Evolutionary conservation across 2,888 invertebrate species (phyloP).

Genomic region (Drosophila macrothrix): DNA sequence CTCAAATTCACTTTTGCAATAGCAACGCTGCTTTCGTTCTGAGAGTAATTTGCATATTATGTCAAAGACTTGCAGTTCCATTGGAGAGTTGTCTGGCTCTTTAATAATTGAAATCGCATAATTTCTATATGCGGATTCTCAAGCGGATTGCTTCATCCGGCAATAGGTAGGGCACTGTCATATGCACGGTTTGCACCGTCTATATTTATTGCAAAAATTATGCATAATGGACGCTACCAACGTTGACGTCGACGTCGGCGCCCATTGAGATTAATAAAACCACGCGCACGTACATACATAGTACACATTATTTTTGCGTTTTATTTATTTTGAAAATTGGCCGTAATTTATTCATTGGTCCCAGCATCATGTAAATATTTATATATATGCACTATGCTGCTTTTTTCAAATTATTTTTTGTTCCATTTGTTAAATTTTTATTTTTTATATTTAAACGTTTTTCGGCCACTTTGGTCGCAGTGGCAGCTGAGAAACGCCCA

Average conservation of each 20-base stretch:
- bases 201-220: slow-evolving; percentile 74
- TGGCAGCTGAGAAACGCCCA: slow-evolving; percentile 24
- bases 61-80: slow-evolving; percentile 7
- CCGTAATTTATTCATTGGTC: slow-evolving; percentile 77
- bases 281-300: slow-evolving; percentile 41
- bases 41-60: slow-evolving; percentile 6
- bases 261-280: slow-evolving; percentile 51
- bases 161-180: slow-evolving; percentile 42
- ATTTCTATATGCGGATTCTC: slow-evolving; percentile 38
- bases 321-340: slow-evolving; percentile 80
- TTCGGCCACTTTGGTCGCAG: slow-evolving; percentile 30
- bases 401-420: slow-evolving; percentile 2
- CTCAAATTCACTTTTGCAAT: background rate
- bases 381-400: slow-evolving; percentile 74
- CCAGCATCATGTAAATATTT: slow-evolving; percentile 73
- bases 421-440: background rate
- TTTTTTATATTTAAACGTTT: slow-evolving; percentile 7
- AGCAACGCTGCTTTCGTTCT: background rate
- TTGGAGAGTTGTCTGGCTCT: slow-evolving; percentile 7
- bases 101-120: slow-evolving; percentile 26
- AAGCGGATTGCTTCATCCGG: slow-evolving; percentile 44
- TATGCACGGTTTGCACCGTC: slow-evolving; percentile 62
- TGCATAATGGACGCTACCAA: slow-evolving; percentile 47
- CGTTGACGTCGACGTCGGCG: background rate
- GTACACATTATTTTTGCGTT: slow-evolving; percentile 75